Evolutionary conservation across 2,797 vertebrate genomes (phyloP), one percentile per base, ranked within the genome.

Genomic region (Scarus forsteni): DNA sequence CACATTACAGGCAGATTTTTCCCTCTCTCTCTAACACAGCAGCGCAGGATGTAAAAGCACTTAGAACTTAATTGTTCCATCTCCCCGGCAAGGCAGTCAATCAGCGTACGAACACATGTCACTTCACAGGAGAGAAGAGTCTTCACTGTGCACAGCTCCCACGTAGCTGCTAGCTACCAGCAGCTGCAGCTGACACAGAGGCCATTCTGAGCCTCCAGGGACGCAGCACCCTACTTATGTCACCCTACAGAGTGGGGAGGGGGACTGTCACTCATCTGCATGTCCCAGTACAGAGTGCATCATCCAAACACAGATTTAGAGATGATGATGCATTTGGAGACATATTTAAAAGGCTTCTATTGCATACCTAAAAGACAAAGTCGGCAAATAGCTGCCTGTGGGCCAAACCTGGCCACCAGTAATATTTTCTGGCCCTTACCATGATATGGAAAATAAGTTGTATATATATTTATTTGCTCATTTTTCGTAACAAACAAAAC

Each of bases 111-210:
- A 36, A 59, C 19, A 49, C 57, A 51, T 40, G 73, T 70, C 79
- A 63, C 77, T 18, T 79, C 18, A 66, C 64, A 66, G 71, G 50
- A 70, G 68, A 8, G 45, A 46, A n/a, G 27, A 27, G 73, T 9
- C 56, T 59, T 34, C 35, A 39, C 12, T 19, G 67, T 43, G 62
- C 62, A 16, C 43, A 6, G 59, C 72, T 76, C 66, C 65, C 40
- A 66, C 38, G 62, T 63, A 57, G 65, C 77, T 51, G 56, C 74
- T 60, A 49, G 67, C 71, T 66, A 78, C 80, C 35, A 44, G 65
- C 80, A 75, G 81, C 83, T 90, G 84, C 57, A 76, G 74, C 82
- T 85, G 87, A 88, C 88, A 88, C 75, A 49, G 70, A 78, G 72
- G 71, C 80, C 66, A 60, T 43, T 60, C 72, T 70, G 52, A 60